Base-by-base conservation (phyloP, 2,113 vertebrate species). In the Pipa parva region DNA sequence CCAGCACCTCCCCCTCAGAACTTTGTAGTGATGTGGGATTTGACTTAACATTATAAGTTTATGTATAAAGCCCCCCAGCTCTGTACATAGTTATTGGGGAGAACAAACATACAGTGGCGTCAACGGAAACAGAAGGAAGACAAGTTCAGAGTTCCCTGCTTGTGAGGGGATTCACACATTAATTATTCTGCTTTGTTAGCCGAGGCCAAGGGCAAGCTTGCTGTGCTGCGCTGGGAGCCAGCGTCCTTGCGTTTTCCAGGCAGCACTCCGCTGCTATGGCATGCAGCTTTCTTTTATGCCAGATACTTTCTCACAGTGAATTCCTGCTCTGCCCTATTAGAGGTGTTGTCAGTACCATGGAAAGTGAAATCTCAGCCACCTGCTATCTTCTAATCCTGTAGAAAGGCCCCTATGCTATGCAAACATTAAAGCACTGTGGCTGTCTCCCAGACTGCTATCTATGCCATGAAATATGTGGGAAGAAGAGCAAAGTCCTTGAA, bases 401-500 rank as follows among this genome's bases (percentile, higher is more conserved):
- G 21, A 49, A 49, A 49, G 7, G 18, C 12, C 46, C 46, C 46
- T 49, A 49, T 24, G 21, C 46, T 11, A 12, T 49, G 21, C 46
- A 49, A 49, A 24, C 46, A 21, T 7, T 11, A n/a, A 7, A 49
- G 21, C 46, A 21, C 46, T 22, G 18, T 22, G 46, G 46, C 46
- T 24, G 18, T 49, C 8, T 49, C 46, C 21, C 46, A 24, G 46
- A 24, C 46, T 21, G 20, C 46, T 20, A 24, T 42, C 15, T 49
- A 18, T 49, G 46, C 46, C 8, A 21, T 24, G 46, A 22, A 42
- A 49, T 21, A 49, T 49, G 52, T 55, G 52, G 21, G 49, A 46
- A 65, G n/a, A 18, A 22, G 12, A 55, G 50, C 17, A 56, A 18
- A 22, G 36, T 28, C 25, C 36, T 65, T 56, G 63, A 46, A 42